phyloP scores from a whole-genome alignment of 1,140 invertebrate species.

The Liolophura sinensis region DNA sequence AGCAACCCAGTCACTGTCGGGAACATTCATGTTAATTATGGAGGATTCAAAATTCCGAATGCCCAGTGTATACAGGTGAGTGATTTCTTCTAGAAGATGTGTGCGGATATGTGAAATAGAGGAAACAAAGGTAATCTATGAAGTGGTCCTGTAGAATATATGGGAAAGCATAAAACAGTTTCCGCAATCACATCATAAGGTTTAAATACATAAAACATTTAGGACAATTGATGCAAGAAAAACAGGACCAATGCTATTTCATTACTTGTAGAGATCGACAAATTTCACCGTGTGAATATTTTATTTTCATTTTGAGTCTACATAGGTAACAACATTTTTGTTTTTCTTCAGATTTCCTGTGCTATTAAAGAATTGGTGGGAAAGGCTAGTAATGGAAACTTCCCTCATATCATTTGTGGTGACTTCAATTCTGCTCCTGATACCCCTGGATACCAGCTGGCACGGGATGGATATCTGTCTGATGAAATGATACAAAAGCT shows the following conservation, averaged over 20 bases:
- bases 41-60: conserved; percentile 37
- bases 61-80: conserved; percentile 53
- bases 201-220: no score
- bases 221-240: no score
- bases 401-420: conserved; percentile 48
- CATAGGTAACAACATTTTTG: neutral
- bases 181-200: no score
- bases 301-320: conserved; percentile 3
- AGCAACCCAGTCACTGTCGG: conserved; percentile 39
- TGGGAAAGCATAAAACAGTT: no score
- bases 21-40: conserved; percentile 52
- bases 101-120: neutral
- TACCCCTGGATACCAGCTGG: conserved; percentile 42
- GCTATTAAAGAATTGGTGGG: conserved; percentile 44
- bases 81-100: neutral
- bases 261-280: no score
- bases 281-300: neutral
- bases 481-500: conserved; percentile 34
- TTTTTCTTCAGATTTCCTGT: conserved; percentile 34
- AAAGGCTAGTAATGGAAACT: conserved; percentile 35
- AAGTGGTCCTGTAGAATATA: no score
- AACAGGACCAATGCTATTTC: no score
- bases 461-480: conserved; percentile 41
- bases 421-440: conserved; percentile 47
- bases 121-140: no score